Percentiles rank a stretch among this genome's conserved stretches.
These are phyloP conservation scores for Varanus salvator DNA, from an alignment of 2,113 vertebrate species.

Conservation along the genomic window DNA sequence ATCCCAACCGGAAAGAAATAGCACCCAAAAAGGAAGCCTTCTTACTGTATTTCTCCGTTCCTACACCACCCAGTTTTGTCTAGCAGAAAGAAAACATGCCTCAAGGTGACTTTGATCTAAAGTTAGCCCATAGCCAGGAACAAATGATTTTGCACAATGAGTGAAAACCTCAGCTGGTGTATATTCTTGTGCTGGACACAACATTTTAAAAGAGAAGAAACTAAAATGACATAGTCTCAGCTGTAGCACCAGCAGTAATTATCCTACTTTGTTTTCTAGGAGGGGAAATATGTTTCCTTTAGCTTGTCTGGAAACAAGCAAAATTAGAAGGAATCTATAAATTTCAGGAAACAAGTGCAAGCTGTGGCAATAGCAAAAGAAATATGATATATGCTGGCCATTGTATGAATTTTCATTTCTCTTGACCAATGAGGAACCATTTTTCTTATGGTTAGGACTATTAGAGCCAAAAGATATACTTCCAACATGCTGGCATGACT, in stretches of 20 bases:
- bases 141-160: not conserved
- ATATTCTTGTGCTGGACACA: not conserved
- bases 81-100: not conserved
- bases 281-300: not conserved
- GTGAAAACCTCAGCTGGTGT: not conserved
- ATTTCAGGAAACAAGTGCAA: not conserved
- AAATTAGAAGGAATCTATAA: not conserved
- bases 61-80: not conserved
- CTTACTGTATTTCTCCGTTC: not conserved
- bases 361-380: not conserved
- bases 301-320: not conserved
- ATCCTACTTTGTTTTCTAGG: not conserved
- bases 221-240: not conserved
- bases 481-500: not conserved
- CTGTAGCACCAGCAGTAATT: not conserved
- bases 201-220: not conserved
- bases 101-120: not conserved
- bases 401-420: too few species aligned
- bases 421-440: not conserved
- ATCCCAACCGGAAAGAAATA: too few species aligned
- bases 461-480: not conserved
- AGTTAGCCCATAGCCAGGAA: not conserved
- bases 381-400: too few species aligned
- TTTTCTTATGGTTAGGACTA: not conserved
- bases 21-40: not conserved